phyloP scores from a whole-genome alignment of 2,888 invertebrate genomes.

The Diadromus collaris region DNA sequence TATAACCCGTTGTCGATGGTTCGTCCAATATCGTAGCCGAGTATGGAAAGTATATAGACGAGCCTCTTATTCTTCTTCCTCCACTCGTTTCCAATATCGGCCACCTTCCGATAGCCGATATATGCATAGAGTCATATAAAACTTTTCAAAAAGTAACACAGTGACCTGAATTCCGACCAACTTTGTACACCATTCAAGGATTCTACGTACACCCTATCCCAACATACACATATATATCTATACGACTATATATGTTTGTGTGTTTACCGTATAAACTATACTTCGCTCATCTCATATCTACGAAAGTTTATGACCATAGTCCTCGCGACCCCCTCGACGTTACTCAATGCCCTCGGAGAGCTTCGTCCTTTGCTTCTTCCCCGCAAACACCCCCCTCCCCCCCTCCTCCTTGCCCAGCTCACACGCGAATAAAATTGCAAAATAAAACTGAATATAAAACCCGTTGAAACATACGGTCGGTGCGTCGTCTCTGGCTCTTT shows the following conservation, averaged over 20 bases:
- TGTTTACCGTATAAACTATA: constrained; percentile 36
- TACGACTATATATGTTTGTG: background rate
- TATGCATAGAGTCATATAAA: constrained; percentile 45
- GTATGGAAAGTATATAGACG: constrained; percentile 26
- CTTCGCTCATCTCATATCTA: constrained; percentile 52
- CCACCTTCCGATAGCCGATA: constrained; percentile 11
- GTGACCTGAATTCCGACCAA: constrained; percentile 52
- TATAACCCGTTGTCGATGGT: constrained; percentile 6
- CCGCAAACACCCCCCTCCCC: no score
- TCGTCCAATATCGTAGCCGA: constrained; percentile 34
- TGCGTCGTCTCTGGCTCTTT: constrained; percentile 3
- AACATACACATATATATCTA: background rate
- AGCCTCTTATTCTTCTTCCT: constrained; percentile 4
- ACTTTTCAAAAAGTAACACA: constrained; percentile 51
- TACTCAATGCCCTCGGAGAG: constrained; percentile 19
- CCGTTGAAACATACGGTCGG: constrained; percentile 53
- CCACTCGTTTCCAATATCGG: constrained; percentile 44
- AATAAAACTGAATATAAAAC: constrained; percentile 61
- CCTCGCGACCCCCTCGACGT: constrained; percentile 5
- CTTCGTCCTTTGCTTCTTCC: constrained; percentile 4
- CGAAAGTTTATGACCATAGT: constrained; percentile 52
- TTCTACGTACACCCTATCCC: constrained; percentile 44
- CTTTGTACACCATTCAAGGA: constrained; percentile 37
- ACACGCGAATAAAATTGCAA: constrained; percentile 52
- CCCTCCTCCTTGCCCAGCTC: background rate